Percentiles rank a stretch among this genome's conserved stretches.
These are phyloP conservation scores for Urechis unicinctus DNA, from an alignment of 2,888 invertebrate genomes.

Conservation along the genomic window DNA sequence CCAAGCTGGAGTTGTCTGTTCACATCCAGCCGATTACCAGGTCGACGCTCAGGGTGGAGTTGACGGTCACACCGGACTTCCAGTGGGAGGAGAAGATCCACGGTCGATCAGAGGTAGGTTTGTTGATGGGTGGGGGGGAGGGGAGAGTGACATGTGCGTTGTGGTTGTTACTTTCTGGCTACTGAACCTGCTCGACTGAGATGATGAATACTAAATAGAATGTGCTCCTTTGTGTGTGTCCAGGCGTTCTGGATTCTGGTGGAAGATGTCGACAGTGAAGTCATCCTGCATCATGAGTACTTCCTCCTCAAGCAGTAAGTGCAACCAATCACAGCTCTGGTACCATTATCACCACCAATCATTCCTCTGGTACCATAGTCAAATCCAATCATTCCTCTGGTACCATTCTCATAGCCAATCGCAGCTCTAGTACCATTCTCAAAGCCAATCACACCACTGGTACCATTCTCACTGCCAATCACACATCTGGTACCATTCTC, in stretches of 20 bases:
- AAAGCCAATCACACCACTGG: no score
- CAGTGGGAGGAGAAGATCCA: conserved; percentile 96
- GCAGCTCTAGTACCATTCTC: no score
- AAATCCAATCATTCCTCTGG: no score
- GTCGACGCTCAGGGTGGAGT: conserved; percentile 81
- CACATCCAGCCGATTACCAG: conserved; percentile 96
- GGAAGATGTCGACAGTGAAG: conserved; percentile 60
- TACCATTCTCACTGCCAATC: no score
- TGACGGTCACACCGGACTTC: conserved; percentile 97
- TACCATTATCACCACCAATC: no score
- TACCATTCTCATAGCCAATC: no score
- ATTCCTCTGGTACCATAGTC: no score
- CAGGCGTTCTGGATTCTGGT: conserved; percentile 61
- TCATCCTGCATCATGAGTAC: conserved; percentile 87
- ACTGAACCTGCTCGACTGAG: no score
- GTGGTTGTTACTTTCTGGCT: background rate
- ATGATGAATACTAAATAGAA: background rate
- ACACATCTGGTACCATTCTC: no score
- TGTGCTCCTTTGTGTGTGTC: conserved; percentile 1
- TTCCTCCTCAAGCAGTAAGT: conserved; percentile 73
- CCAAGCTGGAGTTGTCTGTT: conserved; percentile 89
- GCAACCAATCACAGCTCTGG: no score
- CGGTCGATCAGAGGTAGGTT: conserved; percentile 57
- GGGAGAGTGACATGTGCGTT: background rate
- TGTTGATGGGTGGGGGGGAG: no score